These are phyloP conservation scores for Anthopleura xanthogrammica DNA, from an alignment of 92 coral and sea anemone species.

Conservation along the genomic window DNA sequence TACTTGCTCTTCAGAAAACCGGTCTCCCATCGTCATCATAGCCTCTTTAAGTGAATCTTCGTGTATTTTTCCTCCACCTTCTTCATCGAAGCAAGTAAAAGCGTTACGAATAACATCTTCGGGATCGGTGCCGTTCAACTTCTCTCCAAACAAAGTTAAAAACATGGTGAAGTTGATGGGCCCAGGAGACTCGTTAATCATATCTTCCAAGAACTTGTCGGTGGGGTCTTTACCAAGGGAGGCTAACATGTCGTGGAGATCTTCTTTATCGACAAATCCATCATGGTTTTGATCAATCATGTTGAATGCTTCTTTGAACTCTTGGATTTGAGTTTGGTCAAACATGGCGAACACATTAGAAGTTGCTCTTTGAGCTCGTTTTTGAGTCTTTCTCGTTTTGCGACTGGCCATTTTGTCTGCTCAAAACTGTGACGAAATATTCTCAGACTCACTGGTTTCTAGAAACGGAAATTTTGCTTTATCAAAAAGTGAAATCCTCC, in stretches of 20 bases:
- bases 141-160: conserved; percentile 93
- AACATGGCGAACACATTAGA: conserved; percentile 99
- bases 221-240: conserved; percentile 95
- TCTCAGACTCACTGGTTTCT: not conserved
- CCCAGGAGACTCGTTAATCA: conserved; percentile 92
- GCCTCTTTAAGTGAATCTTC: conserved; percentile 89
- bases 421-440: not conserved
- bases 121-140: conserved; percentile 96
- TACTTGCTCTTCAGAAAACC: conserved; percentile 90
- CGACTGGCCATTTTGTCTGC: conserved; percentile 61
- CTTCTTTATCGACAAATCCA: conserved; percentile 97
- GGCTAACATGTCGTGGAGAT: conserved; percentile 97
- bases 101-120: conserved; percentile 95
- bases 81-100: conserved; percentile 94
- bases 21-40: conserved; percentile 95
- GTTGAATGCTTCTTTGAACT: conserved; percentile 98
- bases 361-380: conserved; percentile 95
- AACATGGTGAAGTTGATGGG: conserved; percentile 99
- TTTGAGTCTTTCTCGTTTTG: conserved; percentile 91
- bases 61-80: conserved; percentile 73
- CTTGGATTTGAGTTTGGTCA: conserved; percentile 98
- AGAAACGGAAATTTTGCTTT: not conserved
- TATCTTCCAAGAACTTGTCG: conserved; percentile 82
- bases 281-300: conserved; percentile 99
- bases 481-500: not conserved